A percentile compares a stretch with the other conserved stretches of the same genome.
phyloP scores from a whole-genome alignment of 2,113 vertebrate species.

The Myocastor coypus region DNA sequence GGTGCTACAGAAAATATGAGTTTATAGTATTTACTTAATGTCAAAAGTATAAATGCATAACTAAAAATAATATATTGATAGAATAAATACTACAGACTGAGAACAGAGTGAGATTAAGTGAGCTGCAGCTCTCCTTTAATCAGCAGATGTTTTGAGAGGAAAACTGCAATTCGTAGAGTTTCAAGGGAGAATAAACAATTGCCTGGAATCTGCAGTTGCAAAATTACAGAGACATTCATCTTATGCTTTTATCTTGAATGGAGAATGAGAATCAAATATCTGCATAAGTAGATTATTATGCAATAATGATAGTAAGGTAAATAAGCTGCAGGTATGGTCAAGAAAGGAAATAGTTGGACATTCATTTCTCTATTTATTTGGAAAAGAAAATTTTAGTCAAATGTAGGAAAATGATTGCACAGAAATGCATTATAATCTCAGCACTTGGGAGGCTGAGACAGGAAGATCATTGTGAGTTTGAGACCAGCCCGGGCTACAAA shows the following conservation, averaged over 20 bases:
- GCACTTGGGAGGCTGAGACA: no score
- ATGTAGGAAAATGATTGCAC: not conserved
- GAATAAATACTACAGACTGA: not conserved
- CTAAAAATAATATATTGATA: not conserved
- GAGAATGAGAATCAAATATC: not conserved
- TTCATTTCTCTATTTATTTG: not conserved
- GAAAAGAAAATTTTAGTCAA: not conserved
- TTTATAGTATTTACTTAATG: not conserved
- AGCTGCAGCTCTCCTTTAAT: not conserved
- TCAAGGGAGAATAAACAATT: not conserved
- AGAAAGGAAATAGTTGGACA: not conserved
- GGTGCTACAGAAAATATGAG: not conserved
- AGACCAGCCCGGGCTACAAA: no score
- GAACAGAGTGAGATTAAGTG: not conserved
- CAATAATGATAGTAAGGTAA: not conserved
- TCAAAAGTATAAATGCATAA: not conserved
- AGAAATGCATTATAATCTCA: not conserved
- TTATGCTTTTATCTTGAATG: not conserved
- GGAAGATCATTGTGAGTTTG: no score
- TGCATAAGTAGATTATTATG: not conserved
- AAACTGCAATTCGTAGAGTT: not conserved
- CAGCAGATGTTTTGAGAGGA: not conserved
- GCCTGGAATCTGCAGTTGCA: not conserved
- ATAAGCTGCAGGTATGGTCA: not conserved
- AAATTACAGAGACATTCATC: not conserved